Conservation (phyloP, 2,797 vertebrate species). For the Bryconaethiops microstoma region DNA sequence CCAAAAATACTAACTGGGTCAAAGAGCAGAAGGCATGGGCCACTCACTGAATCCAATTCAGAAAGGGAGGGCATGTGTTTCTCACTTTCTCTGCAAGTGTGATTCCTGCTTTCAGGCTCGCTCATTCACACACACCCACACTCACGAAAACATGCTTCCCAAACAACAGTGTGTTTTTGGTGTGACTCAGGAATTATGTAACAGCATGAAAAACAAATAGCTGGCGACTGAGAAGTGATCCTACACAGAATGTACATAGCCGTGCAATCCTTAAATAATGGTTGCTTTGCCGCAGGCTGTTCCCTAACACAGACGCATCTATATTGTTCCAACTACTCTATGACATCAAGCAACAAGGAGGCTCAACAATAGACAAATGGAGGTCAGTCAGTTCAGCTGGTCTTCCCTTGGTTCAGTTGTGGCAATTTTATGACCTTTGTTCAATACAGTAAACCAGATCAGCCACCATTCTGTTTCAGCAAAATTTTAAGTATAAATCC, state of each 20-base stretch:
- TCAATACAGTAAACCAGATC: not conserved
- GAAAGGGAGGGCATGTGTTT: not conserved
- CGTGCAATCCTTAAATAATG: conserved; percentile 8
- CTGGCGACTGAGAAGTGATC: conserved; percentile 16
- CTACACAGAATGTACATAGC: not conserved
- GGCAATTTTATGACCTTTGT: not conserved
- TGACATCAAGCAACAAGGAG: conserved; percentile 78
- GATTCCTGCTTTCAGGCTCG: not conserved
- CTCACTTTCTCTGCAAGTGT: not conserved
- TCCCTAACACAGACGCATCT: conserved; percentile 80
- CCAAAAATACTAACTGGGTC: not conserved
- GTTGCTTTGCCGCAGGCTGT: conserved; percentile 66
- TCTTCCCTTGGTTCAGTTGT: conserved; percentile 61
- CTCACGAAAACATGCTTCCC: not conserved
- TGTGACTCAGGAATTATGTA: conserved; percentile 45
- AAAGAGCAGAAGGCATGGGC: not conserved
- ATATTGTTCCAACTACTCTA: conserved; percentile 75
- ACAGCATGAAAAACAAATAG: not conserved
- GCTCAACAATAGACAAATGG: conserved; percentile 78
- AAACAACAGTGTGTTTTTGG: conserved; percentile 14
- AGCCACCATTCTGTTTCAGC: not conserved
- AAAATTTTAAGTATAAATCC: too few relatives aligned
- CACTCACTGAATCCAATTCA: not conserved
- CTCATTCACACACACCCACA: not conserved
- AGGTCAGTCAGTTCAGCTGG: conserved; percentile 75